Conservation (phyloP, 2,888 invertebrate genomes). For the Rhogogaster chlorosoma region DNA sequence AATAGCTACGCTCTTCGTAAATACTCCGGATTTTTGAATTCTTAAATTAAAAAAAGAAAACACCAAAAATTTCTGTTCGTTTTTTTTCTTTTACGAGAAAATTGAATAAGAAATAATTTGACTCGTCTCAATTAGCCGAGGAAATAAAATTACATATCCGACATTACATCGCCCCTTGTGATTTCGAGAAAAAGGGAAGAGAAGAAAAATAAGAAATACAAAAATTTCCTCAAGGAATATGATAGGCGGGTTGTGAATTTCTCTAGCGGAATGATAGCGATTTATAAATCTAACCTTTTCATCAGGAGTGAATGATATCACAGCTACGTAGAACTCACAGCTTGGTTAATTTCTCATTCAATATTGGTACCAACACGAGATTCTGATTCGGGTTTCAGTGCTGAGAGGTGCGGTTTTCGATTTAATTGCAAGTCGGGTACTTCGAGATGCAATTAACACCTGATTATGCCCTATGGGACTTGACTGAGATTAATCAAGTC, state of each 20-base stretch:
- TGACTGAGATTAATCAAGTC: conserved; percentile 7
- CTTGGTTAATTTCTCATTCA: conserved; percentile 8
- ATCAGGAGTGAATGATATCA: background rate
- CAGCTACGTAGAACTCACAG: background rate
- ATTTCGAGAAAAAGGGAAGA: background rate
- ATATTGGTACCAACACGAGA: background rate
- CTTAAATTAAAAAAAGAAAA: too few species aligned
- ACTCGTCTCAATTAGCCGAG: background rate
- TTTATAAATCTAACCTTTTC: conserved; percentile 1
- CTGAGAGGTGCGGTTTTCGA: background rate
- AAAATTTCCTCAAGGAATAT: background rate
- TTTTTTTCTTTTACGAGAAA: background rate
- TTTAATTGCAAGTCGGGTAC: background rate
- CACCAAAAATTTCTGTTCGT: background rate
- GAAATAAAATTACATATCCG: background rate
- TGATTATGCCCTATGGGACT: background rate
- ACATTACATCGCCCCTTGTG: background rate
- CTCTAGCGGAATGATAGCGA: background rate
- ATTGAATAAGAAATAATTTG: background rate
- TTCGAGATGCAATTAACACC: conserved; percentile 5
- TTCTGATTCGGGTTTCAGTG: background rate
- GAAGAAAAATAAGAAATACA: background rate
- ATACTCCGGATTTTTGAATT: background rate
- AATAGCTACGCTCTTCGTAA: background rate
- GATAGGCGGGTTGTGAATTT: background rate